Base-by-base conservation (phyloP, 2,113 vertebrate species). In the Tetraodon nigroviridis region DNA sequence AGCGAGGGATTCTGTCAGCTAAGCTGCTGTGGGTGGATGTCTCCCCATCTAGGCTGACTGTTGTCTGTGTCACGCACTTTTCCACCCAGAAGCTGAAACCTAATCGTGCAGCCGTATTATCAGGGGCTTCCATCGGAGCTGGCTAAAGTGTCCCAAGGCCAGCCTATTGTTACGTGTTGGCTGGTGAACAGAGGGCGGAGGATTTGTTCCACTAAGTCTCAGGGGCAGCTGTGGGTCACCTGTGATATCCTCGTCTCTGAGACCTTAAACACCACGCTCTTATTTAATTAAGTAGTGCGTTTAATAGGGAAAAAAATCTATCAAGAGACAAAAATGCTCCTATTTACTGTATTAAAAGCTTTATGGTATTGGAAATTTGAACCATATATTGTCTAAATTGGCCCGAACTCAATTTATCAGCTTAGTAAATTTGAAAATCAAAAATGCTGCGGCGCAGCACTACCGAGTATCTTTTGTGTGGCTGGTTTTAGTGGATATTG, bases 11-110 rank as follows among this genome's bases (percentile, higher is more conserved):
- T 79, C 65, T 67, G 55, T 18, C 47, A 20, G 67, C 64, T 81
- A 81, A 88, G 78, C 86, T 47, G 54, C 48, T 58, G 77, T 78
- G 80, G 76, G 83, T 59, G 75, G 82, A 76, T 1, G 54, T 63
- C 49, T 53, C 59, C 59, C 59, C 22, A n/a, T 69, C 75, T 75
- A 78, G 74, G 79, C 72, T 64, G 51, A 65, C 49, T 32, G 4
- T 46, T 42, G 67, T 71, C 48, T 50, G 17, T 47, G 41, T 58
- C 46, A 55, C 2, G 16, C 60, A 56, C 55, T 67, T 73, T 73
- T 64, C 61, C 59, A 54, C 15, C 45, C 53, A 71, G 47, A 64
- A 47, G 49, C 64, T 56, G 73, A 77, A 80, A 76, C 60, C 71
- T 55, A 64, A 73, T 66, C 62, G 32, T 37, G 32, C 42, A 21